Evolutionary conservation across 2,888 invertebrate species (phyloP).

Genomic region (Lymantria monacha): DNA sequence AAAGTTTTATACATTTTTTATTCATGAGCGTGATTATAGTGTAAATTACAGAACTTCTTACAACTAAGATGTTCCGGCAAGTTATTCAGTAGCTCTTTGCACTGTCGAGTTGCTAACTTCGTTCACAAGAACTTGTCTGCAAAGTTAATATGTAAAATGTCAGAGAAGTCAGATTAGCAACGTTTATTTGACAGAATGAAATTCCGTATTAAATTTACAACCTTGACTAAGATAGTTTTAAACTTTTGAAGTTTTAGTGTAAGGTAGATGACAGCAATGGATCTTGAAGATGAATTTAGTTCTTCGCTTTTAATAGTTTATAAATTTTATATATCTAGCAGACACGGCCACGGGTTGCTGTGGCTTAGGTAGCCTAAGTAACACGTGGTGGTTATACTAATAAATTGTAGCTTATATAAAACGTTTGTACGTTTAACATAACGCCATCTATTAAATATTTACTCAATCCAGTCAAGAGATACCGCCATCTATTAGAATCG

Average conservation of each 20-base stretch:
- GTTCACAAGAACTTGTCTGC: slow-evolving; percentile 38
- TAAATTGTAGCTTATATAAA: too few species aligned
- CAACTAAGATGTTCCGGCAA: slow-evolving; percentile 26
- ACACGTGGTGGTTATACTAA: too few species aligned
- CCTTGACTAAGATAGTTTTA: slow-evolving; percentile 14
- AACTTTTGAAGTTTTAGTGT: slow-evolving; percentile 27
- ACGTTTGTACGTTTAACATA: too few species aligned
- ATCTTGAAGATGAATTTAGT: too few species aligned
- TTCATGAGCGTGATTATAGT: slow-evolving; percentile 15
- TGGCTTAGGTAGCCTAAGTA: too few species aligned
- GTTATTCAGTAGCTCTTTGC: slow-evolving; percentile 32
- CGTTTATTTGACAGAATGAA: slow-evolving; percentile 52
- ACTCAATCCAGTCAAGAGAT: too few species aligned
- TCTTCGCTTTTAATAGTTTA: too few species aligned
- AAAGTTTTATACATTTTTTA: slow-evolving; percentile 9
- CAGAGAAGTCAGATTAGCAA: slow-evolving; percentile 52
- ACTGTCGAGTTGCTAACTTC: slow-evolving; percentile 36
- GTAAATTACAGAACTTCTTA: slow-evolving; percentile 17
- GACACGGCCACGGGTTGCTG: too few species aligned
- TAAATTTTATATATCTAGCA: too few species aligned
- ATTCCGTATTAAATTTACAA: slow-evolving; percentile 40
- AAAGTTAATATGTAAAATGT: slow-evolving; percentile 62
- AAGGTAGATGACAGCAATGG: not conserved
- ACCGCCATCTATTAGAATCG: too few species aligned
- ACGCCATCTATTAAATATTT: too few species aligned